Base-by-base conservation (phyloP, 2,888 invertebrate species). In the Monoplex corrugatus region DNA sequence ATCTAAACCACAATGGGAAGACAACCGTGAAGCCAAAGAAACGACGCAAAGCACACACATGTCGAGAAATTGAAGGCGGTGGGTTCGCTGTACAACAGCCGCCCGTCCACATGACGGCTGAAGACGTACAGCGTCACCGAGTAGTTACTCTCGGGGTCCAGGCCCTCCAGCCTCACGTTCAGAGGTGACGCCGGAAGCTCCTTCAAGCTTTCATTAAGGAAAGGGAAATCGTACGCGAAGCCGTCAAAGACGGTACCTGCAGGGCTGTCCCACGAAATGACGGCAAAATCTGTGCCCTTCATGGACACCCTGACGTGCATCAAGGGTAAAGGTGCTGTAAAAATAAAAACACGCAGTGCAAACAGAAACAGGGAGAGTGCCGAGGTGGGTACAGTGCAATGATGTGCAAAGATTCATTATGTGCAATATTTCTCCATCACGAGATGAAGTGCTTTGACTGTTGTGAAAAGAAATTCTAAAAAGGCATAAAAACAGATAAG, bases 81-180 rank as follows among this genome's bases (percentile, higher is more conserved):
- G 44, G 89, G 89, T 19, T 75, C 19, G 50, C 91, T 92, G 89
- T 89, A 91, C 38, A 89, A 86, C 16, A 87, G 43, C 68, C 72
- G 63, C 10, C 90, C 90, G 68, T 89, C 90, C 35, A 63, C 43
- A 13, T 43, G 78, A 0, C 87, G 72, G 72, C 89, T 90, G 72
- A 85, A 89, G 45, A 87, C 89, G 50, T 87, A 92, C 32, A 92
- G 63, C 44, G 85, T 63, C 28, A 91, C 44, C 0, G 90, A 87
- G 89, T 92, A 92, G 89, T 92, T 89, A 44, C 89, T 88, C 28
- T 90, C 89, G 32, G 91, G 89, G 16, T 87, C 84, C 19, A 92
- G 88, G n/a, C 86, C 89, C 35, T 90, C 89, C 3, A 92, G 72
- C 63, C 83, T 90, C 68, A 86, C 87, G 57, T 82, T 89, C 16